Percentiles rank a stretch among this genome's conserved stretches.
phyloP scores from a whole-genome alignment of 2,797 vertebrate species.

The Diplodus sargus region DNA sequence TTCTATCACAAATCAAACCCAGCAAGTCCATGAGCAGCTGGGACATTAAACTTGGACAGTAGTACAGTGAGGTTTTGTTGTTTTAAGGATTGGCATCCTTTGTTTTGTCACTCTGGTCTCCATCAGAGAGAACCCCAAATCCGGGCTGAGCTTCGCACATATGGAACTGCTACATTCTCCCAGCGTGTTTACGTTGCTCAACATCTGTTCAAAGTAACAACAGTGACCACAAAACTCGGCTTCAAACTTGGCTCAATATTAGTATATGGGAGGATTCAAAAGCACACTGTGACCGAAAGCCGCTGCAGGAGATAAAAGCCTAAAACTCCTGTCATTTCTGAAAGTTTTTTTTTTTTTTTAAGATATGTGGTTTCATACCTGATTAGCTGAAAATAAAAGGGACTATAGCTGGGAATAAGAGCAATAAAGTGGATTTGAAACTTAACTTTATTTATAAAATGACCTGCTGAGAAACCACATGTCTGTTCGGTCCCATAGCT shows the following conservation, averaged over 20 bases:
- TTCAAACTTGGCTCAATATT: slow-evolving; percentile 60
- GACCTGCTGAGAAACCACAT: slow-evolving; percentile 29
- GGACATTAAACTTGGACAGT: slow-evolving; percentile 36
- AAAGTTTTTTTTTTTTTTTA: neutral
- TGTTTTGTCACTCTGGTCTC: slow-evolving; percentile 52
- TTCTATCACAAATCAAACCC: slow-evolving; percentile 18
- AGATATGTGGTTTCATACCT: slow-evolving; percentile 23
- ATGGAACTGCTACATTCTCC: slow-evolving; percentile 57
- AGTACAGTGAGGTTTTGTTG: slow-evolving; percentile 39
- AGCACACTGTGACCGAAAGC: slow-evolving; percentile 11
- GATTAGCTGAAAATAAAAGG: slow-evolving; percentile 1
- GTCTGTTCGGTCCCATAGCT: slow-evolving; percentile 9
- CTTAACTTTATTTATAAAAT: slow-evolving; percentile 23
- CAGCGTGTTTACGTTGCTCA: slow-evolving; percentile 67
- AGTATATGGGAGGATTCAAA: slow-evolving; percentile 51
- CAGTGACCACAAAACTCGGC: slow-evolving; percentile 57
- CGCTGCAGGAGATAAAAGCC: slow-evolving; percentile 27
- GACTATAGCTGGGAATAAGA: neutral
- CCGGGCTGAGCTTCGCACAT: slow-evolving; percentile 45
- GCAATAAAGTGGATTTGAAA: slow-evolving; percentile 15
- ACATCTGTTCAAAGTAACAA: slow-evolving; percentile 76
- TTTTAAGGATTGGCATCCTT: slow-evolving; percentile 50
- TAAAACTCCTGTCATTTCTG: slow-evolving; percentile 5
- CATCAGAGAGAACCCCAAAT: slow-evolving; percentile 46
- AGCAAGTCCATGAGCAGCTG: neutral